Percentiles rank a stretch among this genome's conserved stretches.
These are phyloP conservation scores for Drosophila sechellia DNA, from an alignment of 1,140 invertebrate species.

Conservation along the genomic window DNA sequence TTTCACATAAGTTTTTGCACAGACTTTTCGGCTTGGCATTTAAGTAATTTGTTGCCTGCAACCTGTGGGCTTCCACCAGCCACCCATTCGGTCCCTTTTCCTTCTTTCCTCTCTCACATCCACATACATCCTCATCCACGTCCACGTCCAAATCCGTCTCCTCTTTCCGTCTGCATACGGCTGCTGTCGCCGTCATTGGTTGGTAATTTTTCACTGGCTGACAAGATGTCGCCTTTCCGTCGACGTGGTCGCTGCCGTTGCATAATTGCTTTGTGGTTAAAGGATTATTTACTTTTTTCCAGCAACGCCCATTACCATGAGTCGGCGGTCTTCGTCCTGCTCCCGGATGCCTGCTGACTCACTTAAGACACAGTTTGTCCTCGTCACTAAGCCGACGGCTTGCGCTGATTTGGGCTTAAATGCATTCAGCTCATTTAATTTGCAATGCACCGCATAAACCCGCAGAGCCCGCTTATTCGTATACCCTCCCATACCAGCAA, in stretches of 20 bases:
- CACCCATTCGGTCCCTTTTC: not conserved
- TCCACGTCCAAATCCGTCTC: not conserved
- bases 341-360: slow-evolving; percentile 61
- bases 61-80: slow-evolving; percentile 54
- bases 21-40: slow-evolving; percentile 60
- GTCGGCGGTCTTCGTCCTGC: slow-evolving; percentile 6
- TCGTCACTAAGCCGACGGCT: slow-evolving; percentile 67
- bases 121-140: not conserved
- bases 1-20: slow-evolving; percentile 45
- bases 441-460: slow-evolving; percentile 57
- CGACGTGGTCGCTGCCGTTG: slow-evolving; percentile 26
- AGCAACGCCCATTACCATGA: slow-evolving; percentile 23
- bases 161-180: slow-evolving; percentile 2
- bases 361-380: slow-evolving; percentile 61
- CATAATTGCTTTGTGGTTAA: slow-evolving; percentile 82
- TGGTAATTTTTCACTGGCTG: slow-evolving; percentile 75
- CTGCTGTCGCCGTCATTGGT: slow-evolving; percentile 31
- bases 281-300: slow-evolving; percentile 70
- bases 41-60: slow-evolving; percentile 69
- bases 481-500: not conserved
- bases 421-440: slow-evolving; percentile 80
- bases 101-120: not conserved
- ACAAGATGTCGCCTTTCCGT: slow-evolving; percentile 69
- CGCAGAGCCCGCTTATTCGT: slow-evolving; percentile 1
- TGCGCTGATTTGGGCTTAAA: slow-evolving; percentile 77